Conservation (phyloP, 1,140 invertebrate species). For the Drosophila ananassae region DNA sequence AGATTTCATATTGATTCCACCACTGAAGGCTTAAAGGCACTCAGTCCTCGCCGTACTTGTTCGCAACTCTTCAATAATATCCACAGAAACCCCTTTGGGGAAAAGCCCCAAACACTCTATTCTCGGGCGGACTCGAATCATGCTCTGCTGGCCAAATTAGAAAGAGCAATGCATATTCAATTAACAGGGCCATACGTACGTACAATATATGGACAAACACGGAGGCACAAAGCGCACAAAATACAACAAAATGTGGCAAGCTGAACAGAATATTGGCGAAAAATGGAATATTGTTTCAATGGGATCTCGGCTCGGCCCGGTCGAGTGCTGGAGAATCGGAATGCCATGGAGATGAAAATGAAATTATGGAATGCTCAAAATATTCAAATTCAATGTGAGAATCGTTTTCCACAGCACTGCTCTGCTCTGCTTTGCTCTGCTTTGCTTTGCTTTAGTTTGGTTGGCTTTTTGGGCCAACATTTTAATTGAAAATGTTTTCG, state of each 20-base stretch:
- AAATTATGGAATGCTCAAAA: conserved; percentile 75
- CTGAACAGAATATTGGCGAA: conserved; percentile 36
- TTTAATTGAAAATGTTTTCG: conserved; percentile 78
- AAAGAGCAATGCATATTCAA: conserved; percentile 70
- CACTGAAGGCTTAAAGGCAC: too few relatives aligned
- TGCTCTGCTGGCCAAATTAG: conserved; percentile 52
- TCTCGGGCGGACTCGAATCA: conserved; percentile 17
- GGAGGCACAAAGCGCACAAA: conserved; percentile 18
- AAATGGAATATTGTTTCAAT: conserved; percentile 44
- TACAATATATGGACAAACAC: not conserved
- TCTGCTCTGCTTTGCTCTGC: conserved; percentile 16
- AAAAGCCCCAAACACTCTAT: not conserved
- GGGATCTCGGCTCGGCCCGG: conserved; percentile 24
- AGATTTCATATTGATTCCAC: too few relatives aligned
- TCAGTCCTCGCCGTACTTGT: too few relatives aligned
- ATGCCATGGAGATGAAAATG: conserved; percentile 61
- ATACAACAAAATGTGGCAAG: conserved; percentile 37
- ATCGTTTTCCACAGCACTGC: conserved; percentile 37
- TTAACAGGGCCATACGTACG: conserved; percentile 58
- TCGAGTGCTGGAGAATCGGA: conserved; percentile 44
- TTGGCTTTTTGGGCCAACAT: conserved; percentile 54
- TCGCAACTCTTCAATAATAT: too few relatives aligned
- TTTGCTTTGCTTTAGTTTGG: conserved; percentile 45
- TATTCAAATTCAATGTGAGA: conserved; percentile 69
- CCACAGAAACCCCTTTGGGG: not conserved